Evolutionary conservation across 2,797 vertebrate genomes (phyloP), one percentile per base, ranked within the genome.

Genomic region (Sparus aurata): DNA sequence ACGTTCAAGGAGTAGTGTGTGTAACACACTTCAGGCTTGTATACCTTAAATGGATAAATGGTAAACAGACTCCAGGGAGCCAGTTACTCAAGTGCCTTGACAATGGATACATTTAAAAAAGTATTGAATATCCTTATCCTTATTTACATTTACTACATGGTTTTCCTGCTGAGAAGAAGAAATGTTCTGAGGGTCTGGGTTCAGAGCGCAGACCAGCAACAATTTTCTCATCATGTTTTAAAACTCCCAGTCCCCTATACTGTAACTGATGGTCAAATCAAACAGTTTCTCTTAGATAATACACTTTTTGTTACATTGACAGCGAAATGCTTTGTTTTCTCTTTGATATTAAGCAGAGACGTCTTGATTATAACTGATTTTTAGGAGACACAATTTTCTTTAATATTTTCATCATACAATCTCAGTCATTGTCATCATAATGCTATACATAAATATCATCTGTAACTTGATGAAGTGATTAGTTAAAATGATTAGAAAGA

Each of bases 11-110:
- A 70, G 38, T 11, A 38, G 9, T 53, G 23, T 57, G 18, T 64
- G 17, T 34, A 46, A 54, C 38, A 54, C 38, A 27, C 43, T 16
- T 15, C 12, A 2, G 7, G 16, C 34, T 18, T 12, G 17, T 53
- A 54, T 12, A 73, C 74, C 25, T 38, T 82, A 38, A 38, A 38
- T 9, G 34, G 34, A 38, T 38, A 38, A 38, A 38, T 38, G 34
- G 34, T 38, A 38, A 38, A 38, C 34, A 38, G 34, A 38, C 34
- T 38, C 6, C 9, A 38, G 34, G 34, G 8, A 38, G 34, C 34
- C 34, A 27, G 27, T 27, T 27, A 4, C 3, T 27, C 27, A 9
- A 38, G 34, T 38, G 34, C 34, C 34, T 38, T 38, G 34, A 38
- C 34, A 38, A 38, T 38, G 34, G 34, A 38, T 9, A 10, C 34